A percentile compares a stretch with the other conserved stretches of the same genome.
Evolutionary conservation across 2,113 vertebrate species (phyloP).

Genomic region (Chloebia gouldiae): DNA sequence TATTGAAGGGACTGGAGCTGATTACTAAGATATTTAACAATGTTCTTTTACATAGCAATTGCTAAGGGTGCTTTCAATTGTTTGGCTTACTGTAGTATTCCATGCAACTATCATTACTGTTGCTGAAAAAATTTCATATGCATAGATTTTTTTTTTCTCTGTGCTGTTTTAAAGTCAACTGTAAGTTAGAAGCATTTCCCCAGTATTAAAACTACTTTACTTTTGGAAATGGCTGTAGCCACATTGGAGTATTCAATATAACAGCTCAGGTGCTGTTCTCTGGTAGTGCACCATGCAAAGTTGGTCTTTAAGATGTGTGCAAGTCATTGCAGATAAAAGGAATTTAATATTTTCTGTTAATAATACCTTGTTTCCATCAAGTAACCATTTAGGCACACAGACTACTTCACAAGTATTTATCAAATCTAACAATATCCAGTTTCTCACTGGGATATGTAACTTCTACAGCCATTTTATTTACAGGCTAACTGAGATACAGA

Average conservation of each 20-base stretch:
- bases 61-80: not conserved
- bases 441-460: not conserved
- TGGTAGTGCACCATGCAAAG: not conserved
- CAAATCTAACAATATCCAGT: not conserved
- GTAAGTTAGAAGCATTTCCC: not conserved
- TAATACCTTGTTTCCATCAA: not conserved
- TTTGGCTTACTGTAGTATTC: not conserved
- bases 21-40: not conserved
- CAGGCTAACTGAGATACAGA: not conserved
- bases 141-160: not conserved
- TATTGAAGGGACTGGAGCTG: not conserved
- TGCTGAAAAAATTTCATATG: not conserved
- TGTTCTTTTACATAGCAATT: not conserved
- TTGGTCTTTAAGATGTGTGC: not conserved
- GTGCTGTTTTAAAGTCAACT: not conserved
- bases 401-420: not conserved
- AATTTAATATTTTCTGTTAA: not conserved
- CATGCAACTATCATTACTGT: not conserved
- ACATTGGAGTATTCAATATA: not conserved
- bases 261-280: not conserved
- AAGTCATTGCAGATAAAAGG: not conserved
- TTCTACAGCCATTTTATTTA: not conserved
- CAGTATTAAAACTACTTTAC: not conserved
- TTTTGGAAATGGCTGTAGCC: not conserved
- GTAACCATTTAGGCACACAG: not conserved